A percentile compares a stretch with the other conserved stretches of the same genome.
These are phyloP conservation scores for Crotophaga sulcirostris DNA, from an alignment of 2,113 vertebrate genomes.

Conservation along the genomic window DNA sequence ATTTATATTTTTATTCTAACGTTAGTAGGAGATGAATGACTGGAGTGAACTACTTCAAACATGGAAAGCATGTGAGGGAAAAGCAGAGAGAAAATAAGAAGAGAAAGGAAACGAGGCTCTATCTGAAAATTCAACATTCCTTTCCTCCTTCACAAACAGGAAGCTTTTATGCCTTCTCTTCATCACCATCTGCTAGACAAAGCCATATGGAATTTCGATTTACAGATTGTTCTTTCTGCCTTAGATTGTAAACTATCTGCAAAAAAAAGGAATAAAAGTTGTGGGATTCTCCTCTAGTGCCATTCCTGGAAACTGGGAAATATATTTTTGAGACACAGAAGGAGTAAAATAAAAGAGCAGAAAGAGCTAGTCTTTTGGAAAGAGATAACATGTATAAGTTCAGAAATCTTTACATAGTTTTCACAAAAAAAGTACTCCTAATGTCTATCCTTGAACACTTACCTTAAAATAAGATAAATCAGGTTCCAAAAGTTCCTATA, in stretches of 20 bases:
- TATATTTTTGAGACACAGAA: not conserved
- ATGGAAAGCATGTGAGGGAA: not conserved
- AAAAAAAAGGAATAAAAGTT: not conserved
- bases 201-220: not conserved
- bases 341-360: not conserved
- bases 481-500: not conserved
- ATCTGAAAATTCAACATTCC: not conserved
- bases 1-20: not conserved
- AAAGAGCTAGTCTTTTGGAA: not conserved
- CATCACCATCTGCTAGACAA: not conserved
- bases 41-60: not conserved
- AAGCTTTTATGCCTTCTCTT: not conserved
- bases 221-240: too few species aligned
- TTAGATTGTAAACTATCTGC: too few species aligned
- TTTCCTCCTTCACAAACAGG: not conserved
- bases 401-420: not conserved
- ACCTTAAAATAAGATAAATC: not conserved
- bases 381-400: not conserved
- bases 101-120: not conserved
- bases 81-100: not conserved
- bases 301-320: not conserved
- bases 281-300: not conserved
- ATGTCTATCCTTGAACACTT: not conserved
- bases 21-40: not conserved
- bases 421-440: not conserved